A percentile compares a stretch with the other conserved stretches of the same genome.
These are phyloP conservation scores for Ectemnius lituratus DNA, from an alignment of 2,888 invertebrate species.

Conservation along the genomic window DNA sequence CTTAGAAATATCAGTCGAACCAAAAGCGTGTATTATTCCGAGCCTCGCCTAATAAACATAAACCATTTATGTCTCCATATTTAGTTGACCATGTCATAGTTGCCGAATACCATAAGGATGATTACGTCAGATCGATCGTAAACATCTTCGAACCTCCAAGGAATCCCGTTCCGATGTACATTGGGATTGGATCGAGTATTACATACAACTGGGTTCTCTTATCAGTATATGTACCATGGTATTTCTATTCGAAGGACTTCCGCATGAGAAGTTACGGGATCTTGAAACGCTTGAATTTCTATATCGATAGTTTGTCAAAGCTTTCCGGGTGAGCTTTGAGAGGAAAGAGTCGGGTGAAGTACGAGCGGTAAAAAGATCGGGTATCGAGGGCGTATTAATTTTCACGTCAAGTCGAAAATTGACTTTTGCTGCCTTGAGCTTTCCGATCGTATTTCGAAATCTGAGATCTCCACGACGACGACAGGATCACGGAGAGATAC, in stretches of 20 bases:
- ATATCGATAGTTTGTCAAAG: no score
- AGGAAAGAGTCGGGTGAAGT: no score
- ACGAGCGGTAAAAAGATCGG: conserved; percentile 22
- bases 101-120: conserved; percentile 41
- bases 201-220: neutral
- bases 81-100: conserved; percentile 46
- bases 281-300: no score
- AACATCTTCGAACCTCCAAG: conserved; percentile 11
- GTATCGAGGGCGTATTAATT: conserved; percentile 37
- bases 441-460: conserved; percentile 53
- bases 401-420: conserved; percentile 43
- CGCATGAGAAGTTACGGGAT: no score
- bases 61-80: conserved; percentile 45
- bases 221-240: no score
- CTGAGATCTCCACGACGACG: conserved; percentile 19
- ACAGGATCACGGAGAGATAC: no score
- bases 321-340: no score
- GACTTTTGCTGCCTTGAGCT: conserved; percentile 42
- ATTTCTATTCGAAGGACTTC: no score
- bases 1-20: conserved; percentile 21
- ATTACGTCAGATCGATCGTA: conserved; percentile 46
- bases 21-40: conserved; percentile 29
- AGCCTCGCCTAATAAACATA: conserved; percentile 2
- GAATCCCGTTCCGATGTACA: neutral
- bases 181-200: no score